Evolutionary conservation across 2,888 invertebrate genomes (phyloP), one percentile per base, ranked within the genome.

Genomic region (Sinelater perroti): DNA sequence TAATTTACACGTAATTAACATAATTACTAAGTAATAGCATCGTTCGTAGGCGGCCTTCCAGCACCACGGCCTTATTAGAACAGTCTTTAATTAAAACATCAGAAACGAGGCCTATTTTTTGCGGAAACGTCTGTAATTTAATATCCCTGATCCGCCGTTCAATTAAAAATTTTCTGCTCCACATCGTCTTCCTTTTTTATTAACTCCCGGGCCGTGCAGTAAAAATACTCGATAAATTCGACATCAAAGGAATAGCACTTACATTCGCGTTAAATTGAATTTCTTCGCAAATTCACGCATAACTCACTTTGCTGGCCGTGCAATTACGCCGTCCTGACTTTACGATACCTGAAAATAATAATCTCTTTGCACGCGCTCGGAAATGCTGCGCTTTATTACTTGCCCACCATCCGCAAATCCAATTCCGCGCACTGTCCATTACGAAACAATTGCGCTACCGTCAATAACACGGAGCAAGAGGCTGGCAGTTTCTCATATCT

Each of bases 401-500:
- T n/a, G 17, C 14, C 24, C 40, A 14, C 7, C 40, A 40, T 40
- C 40, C 40, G 24, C 40, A 40, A 40, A 40, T 40, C 13, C 13
- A 13, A 40, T 40, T 35, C n/a, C 40, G 2, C 24, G 40, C 24
- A 40, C 24, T 52, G 46, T 42, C 50, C 44, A 55, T 38, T 31
- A 42, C 11, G 53, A 59, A 55, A 54, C 55, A 59, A 59, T 59
- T 51, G 44, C 55, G 21, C 38, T 55, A 13, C 59, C 54, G 59
- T 59, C 59, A 59, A 59, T 59, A 58, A 36, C 59, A 59, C 50
- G 36, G 35, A 44, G 45, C 31, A 49, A 40, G 40, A 40, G 47
- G 21, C 21, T 49, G 40, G 45, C 13, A 53, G 54, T 59, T 55
- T 55, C 55, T 59, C 59, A 59, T 55, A 59, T 55, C 59, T 59